Evolutionary conservation across 2,888 invertebrate genomes (phyloP).

Genomic region (Mellilla xanthometata): DNA sequence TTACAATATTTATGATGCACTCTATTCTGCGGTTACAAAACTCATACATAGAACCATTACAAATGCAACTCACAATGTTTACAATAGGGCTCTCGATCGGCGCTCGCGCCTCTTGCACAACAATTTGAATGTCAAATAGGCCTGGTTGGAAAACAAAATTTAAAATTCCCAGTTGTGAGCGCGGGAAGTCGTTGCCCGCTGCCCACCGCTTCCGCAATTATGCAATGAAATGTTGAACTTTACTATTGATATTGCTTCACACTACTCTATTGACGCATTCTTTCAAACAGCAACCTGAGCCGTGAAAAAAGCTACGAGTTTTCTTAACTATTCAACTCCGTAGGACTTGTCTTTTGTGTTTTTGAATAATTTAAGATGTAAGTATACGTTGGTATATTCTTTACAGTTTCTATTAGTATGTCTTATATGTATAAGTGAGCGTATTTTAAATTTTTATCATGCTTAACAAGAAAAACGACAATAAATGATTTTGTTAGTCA

Average conservation of each 20-base stretch:
- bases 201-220: conserved; percentile 57
- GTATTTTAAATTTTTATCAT: too few species aligned
- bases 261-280: conserved; percentile 37
- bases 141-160: conserved; percentile 59
- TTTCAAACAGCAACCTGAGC: conserved; percentile 21
- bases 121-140: conserved; percentile 64
- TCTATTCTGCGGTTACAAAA: conserved; percentile 43
- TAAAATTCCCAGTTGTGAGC: conserved; percentile 48
- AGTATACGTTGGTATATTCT: too few species aligned
- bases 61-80: conserved; percentile 50
- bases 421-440: too few species aligned
- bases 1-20: conserved; percentile 39
- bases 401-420: too few species aligned
- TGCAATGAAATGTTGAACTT: conserved; percentile 65
- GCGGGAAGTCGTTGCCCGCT: conserved; percentile 51
- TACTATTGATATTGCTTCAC: conserved; percentile 51
- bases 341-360: too few species aligned
- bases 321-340: too few species aligned
- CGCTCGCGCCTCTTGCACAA: conserved; percentile 51
- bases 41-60: conserved; percentile 52
- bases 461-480: too few species aligned
- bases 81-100: conserved; percentile 44
- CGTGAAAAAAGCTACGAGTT: conserved; percentile 10
- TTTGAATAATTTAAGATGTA: too few species aligned
- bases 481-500: too few species aligned